Conservation (phyloP, 2,797 vertebrate species). For the Eptatretus atami region DNA sequence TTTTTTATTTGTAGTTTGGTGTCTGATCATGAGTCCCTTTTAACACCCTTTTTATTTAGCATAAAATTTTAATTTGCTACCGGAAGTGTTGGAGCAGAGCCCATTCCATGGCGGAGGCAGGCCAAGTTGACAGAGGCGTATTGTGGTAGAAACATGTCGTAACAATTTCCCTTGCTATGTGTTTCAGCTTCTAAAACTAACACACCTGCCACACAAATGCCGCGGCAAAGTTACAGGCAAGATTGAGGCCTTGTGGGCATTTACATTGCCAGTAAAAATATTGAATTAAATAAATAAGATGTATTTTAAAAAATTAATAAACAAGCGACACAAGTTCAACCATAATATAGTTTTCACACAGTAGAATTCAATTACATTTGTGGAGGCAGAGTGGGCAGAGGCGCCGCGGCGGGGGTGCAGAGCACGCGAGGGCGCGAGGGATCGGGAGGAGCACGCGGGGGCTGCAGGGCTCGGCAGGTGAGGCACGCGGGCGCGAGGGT, state of each 20-base stretch:
- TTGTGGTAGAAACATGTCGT: constrained; percentile 46
- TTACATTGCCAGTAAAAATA: background rate
- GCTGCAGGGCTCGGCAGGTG: too few relatives aligned
- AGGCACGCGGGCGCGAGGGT: too few relatives aligned
- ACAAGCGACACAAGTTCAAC: background rate
- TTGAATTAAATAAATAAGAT: background rate
- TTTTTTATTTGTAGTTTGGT: too few relatives aligned
- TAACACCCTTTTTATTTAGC: too few relatives aligned
- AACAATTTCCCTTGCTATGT: constrained; percentile 34
- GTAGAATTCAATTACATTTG: too few relatives aligned
- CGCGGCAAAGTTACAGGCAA: constrained; percentile 5
- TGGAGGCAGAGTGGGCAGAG: too few relatives aligned
- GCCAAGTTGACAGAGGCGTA: constrained; percentile 54
- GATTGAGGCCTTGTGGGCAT: background rate
- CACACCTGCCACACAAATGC: constrained; percentile 25
- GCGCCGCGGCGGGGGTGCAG: too few relatives aligned
- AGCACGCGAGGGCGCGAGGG: too few relatives aligned
- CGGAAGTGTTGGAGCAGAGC: constrained; percentile 64
- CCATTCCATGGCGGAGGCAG: constrained; percentile 50
- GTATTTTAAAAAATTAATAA: background rate
- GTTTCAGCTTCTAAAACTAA: constrained; percentile 51
- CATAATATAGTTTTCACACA: too few relatives aligned
- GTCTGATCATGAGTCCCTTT: too few relatives aligned
- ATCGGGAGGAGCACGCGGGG: too few relatives aligned
- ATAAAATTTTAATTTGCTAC: constrained; percentile 13